Percentiles rank a stretch among this genome's conserved stretches.
phyloP scores from a whole-genome alignment of 2,888 invertebrate genomes.

The Lycaena phlaeas region DNA sequence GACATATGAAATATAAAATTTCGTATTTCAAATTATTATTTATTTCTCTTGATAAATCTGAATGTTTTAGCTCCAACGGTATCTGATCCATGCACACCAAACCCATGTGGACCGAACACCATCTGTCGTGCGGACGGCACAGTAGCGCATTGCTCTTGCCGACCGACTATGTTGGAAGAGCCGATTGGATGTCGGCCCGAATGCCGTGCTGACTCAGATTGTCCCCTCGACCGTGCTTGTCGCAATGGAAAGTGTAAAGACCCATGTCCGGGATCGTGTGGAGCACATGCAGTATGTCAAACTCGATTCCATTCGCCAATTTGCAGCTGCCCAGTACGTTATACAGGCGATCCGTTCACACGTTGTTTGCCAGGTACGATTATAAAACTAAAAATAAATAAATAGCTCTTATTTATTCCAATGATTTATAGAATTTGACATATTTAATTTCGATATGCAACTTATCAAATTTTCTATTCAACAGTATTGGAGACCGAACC shows the following conservation, averaged over 20 bases:
- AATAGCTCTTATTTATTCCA: neutral
- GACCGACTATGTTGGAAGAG: constrained; percentile 77
- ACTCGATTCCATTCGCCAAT: constrained; percentile 83
- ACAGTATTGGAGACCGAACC: constrained; percentile 40
- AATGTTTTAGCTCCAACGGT: constrained; percentile 34
- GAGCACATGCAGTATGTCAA: constrained; percentile 80
- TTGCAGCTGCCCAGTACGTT: constrained; percentile 79
- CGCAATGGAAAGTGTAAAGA: constrained; percentile 77
- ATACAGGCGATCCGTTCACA: constrained; percentile 83
- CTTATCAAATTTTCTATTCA: constrained; percentile 16
- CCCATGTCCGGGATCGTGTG: constrained; percentile 85
- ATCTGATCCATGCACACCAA: constrained; percentile 76
- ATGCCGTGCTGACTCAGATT: constrained; percentile 80
- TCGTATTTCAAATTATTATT: too few relatives aligned
- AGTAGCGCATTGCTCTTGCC: constrained; percentile 80
- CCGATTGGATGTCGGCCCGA: constrained; percentile 86
- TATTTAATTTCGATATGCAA: neutral
- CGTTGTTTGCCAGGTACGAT: constrained; percentile 76
- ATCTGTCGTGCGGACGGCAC: constrained; percentile 77
- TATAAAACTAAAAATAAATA: neutral
- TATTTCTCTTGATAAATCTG: constrained; percentile 9
- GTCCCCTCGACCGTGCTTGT: constrained; percentile 76
- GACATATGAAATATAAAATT: too few relatives aligned
- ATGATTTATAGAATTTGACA: neutral
- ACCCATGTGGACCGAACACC: constrained; percentile 82